Conservation (phyloP, 2,797 vertebrate species). For the Nannoperca australis region DNA sequence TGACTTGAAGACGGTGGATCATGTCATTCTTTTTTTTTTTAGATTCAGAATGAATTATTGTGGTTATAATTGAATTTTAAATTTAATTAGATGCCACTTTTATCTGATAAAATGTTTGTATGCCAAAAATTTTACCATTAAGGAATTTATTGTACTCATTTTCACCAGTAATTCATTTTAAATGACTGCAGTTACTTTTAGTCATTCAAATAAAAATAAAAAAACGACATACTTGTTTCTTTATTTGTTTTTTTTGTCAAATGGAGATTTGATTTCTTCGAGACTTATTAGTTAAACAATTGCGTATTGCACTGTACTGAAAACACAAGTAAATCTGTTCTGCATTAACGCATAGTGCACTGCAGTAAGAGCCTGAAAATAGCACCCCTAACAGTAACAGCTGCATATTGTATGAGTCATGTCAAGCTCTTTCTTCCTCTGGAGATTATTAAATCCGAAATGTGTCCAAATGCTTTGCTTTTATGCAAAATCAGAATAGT, state of each 20-base stretch:
- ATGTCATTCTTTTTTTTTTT: background rate
- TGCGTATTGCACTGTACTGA: slow-evolving; percentile 4
- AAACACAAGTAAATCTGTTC: slow-evolving; percentile 33
- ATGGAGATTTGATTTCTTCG: slow-evolving; percentile 13
- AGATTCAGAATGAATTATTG: background rate
- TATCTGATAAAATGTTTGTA: background rate
- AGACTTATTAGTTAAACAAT: background rate
- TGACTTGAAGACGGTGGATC: background rate
- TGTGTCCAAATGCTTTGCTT: slow-evolving; percentile 15
- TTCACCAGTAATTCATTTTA: background rate
- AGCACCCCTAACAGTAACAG: slow-evolving; percentile 53
- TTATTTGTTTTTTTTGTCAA: background rate
- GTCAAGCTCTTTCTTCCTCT: slow-evolving; percentile 49
- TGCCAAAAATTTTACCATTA: background rate
- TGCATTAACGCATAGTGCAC: slow-evolving; percentile 6
- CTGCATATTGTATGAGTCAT: slow-evolving; percentile 67
- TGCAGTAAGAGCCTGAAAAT: slow-evolving; percentile 57
- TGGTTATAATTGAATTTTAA: background rate
- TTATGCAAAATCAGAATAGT: slow-evolving; percentile 29
- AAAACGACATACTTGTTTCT: background rate
- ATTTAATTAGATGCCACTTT: slow-evolving; percentile 12
- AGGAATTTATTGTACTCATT: background rate
- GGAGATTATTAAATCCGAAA: slow-evolving; percentile 53
- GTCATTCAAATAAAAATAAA: background rate
- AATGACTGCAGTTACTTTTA: slow-evolving; percentile 3